Evolutionary conservation across 2,888 invertebrate species (phyloP), one percentile per base, ranked within the genome.

Genomic region (Phyto melanocephala): DNA sequence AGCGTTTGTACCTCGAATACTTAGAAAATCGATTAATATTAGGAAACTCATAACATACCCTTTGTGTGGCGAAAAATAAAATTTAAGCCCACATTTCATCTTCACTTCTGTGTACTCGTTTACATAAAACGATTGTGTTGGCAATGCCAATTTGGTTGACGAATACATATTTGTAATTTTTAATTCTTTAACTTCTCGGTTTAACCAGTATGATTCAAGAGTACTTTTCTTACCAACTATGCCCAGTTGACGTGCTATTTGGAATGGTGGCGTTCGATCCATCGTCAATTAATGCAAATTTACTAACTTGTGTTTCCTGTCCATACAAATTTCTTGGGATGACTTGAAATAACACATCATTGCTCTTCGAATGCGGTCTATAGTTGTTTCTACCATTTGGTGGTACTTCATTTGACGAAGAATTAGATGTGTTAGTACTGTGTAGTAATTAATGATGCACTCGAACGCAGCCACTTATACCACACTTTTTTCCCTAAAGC

Each of bases 161-260:
- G 28, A 5, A 6, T 28, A 28, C 6, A 28, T 6, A 28, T 28
- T 28, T 28, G 28, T 5, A 3, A 28, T 28, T 28, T 28, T 28
- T 1, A 58, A n/a, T 35, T 58, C 56, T 35, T 33, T 58, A 22
- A 35, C 33, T 35, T 58, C 56, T 8, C 22, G 56, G 35, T 58
- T 58, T 58, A 58, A 58, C 56, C 56, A 58, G 10, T 15, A 58
- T 37, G 33, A 58, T 58, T 35, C 56, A 4, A 58, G 35, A 10
- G n/a, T 35, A 15, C 35, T 58, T 58, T 58, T 33, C 35, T 58
- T 58, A 58, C 56, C 56, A 33, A 35, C 15, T 2, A 58, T 58
- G 6, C 56, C 56, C 35, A 58, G 13, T 35, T 58, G 56, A 5
- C 2, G 6, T 58, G 56, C 56, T 28, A 28, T 11, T 52, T 52